These are phyloP conservation scores for Spilogale gracilis DNA, from an alignment of 2,113 vertebrate genomes.

Conservation along the genomic window DNA sequence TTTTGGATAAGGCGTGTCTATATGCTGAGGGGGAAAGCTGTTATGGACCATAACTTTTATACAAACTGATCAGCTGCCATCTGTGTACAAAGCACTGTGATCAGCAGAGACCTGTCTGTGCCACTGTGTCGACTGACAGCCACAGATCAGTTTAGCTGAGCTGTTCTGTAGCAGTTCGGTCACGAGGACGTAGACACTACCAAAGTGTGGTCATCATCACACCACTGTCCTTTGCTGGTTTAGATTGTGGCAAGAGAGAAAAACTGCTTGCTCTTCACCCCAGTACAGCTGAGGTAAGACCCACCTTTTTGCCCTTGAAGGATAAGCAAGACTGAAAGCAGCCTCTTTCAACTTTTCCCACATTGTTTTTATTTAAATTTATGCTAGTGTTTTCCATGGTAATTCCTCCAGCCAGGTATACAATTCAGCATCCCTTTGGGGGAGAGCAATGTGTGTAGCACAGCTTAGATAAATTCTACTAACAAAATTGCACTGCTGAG, in stretches of 20 bases:
- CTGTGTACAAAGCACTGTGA: conserved; percentile 6
- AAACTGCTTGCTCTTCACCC: conserved; percentile 47
- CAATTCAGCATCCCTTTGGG: background rate
- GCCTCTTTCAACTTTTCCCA: conserved; percentile 22
- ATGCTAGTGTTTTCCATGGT: background rate
- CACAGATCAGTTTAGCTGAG: conserved; percentile 63
- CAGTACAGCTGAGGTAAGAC: conserved; percentile 58
- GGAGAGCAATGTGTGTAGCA: background rate
- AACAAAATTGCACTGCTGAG: conserved; percentile 10
- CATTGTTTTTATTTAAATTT: conserved; percentile 17
- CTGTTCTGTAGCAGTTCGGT: conserved; percentile 35
- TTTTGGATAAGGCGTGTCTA: background rate
- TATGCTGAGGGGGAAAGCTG: conserved; percentile 3
- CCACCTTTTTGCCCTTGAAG: background rate
- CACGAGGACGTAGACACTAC: conserved; percentile 54
- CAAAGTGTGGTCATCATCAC: conserved; percentile 2
- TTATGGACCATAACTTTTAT: conserved; percentile 45
- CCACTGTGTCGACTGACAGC: conserved; percentile 34
- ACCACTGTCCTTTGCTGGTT: conserved; percentile 11
- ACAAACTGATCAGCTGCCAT: background rate
- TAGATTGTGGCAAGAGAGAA: conserved; percentile 60
- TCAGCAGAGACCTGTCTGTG: conserved; percentile 67
- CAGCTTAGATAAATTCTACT: background rate
- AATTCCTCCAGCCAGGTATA: background rate
- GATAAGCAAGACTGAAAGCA: background rate